These are phyloP conservation scores for Brachylomia viminalis DNA, from an alignment of 2,888 invertebrate genomes.

Conservation along the genomic window DNA sequence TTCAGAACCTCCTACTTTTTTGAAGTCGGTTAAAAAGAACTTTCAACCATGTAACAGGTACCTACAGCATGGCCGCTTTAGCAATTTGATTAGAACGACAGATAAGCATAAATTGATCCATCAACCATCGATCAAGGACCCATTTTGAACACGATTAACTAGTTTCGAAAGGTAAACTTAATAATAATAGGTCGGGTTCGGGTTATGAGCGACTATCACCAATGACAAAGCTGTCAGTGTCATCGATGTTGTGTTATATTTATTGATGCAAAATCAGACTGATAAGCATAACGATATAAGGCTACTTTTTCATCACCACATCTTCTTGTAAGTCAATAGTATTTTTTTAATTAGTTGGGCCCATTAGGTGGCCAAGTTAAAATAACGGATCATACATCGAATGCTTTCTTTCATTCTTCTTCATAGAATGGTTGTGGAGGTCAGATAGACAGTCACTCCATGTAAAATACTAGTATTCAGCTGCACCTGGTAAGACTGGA, in stretches of 20 bases:
- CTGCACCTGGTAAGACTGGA: neutral
- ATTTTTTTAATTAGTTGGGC: too few species aligned
- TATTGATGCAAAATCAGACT: neutral
- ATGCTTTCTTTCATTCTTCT: neutral
- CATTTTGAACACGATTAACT: constrained; percentile 19
- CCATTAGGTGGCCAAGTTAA: too few species aligned
- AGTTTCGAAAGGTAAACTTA: constrained; percentile 16
- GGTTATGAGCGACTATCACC: too few species aligned
- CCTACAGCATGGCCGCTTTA: neutral
- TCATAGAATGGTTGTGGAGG: neutral
- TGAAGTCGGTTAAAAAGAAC: too few species aligned
- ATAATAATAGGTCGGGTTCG: neutral
- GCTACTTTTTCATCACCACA: neutral
- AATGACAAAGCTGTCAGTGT: too few species aligned
- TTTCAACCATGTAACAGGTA: neutral
- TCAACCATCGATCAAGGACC: constrained; percentile 43
- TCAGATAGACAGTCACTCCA: neutral
- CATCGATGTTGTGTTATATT: too few species aligned
- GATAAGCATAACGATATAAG: neutral
- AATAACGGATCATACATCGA: too few species aligned
- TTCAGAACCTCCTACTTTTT: too few species aligned
- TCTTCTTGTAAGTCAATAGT: too few species aligned
- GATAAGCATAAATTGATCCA: constrained; percentile 44
- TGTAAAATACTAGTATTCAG: neutral
- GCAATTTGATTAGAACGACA: constrained; percentile 36